phyloP scores from a whole-genome alignment of 2,113 vertebrate species.

The Cebidichthys violaceus region DNA sequence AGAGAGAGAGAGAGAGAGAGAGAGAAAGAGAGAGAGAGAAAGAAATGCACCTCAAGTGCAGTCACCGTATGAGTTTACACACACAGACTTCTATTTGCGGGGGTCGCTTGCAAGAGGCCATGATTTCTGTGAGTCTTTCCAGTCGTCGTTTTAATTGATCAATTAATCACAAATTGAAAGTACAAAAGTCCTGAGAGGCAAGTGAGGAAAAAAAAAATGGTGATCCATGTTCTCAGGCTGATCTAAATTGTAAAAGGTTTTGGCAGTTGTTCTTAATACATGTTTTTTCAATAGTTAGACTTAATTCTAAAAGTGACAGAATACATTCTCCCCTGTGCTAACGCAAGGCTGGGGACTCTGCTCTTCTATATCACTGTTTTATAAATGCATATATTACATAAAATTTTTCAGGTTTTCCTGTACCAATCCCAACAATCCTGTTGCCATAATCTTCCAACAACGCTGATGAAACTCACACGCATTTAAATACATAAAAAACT shows the following conservation, averaged over 20 bases:
- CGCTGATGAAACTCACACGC: not conserved
- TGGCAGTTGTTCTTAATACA: not conserved
- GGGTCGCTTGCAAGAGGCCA: not conserved
- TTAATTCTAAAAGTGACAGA: not conserved
- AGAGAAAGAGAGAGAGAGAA: not conserved
- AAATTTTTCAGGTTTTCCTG: not conserved
- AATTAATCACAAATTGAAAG: not conserved
- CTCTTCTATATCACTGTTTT: not conserved
- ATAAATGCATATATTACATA: not conserved
- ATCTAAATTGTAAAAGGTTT: not conserved
- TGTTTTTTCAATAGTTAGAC: not conserved
- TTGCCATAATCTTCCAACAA: not conserved
- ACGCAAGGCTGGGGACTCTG: not conserved
- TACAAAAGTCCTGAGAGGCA: not conserved
- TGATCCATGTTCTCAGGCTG: not conserved
- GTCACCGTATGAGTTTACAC: not conserved
- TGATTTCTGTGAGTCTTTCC: not conserved
- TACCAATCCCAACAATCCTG: not conserved
- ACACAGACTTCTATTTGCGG: not conserved
- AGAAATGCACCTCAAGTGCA: slow-evolving; percentile 13
- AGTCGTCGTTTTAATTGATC: not conserved
- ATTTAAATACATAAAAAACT: too few relatives aligned
- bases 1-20: not conserved
- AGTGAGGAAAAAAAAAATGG: not conserved
- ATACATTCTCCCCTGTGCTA: not conserved